Conservation (phyloP, 2,888 invertebrate species). For the Arctia plantaginis region DNA sequence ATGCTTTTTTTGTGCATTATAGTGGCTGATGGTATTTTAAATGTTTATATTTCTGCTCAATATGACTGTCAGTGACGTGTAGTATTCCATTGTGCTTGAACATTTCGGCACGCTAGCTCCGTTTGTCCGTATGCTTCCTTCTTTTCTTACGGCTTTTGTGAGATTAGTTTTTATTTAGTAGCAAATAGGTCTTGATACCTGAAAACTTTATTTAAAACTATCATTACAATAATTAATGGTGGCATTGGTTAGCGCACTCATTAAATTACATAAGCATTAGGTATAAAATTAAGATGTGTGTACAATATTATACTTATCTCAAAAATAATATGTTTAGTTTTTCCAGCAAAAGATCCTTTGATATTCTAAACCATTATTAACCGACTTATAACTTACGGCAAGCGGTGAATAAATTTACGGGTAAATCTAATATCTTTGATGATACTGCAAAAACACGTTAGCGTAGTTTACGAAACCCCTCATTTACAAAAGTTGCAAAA, state of each 20-base stretch:
- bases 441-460: too few relatives aligned
- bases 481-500: too few relatives aligned
- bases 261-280: not conserved
- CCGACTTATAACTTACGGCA: too few relatives aligned
- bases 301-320: too few relatives aligned
- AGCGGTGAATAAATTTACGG: too few relatives aligned
- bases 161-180: slow-evolving; percentile 36
- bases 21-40: slow-evolving; percentile 80
- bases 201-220: not conserved
- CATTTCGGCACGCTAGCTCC: slow-evolving; percentile 67
- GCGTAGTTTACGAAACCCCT: too few relatives aligned
- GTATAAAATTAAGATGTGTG: too few relatives aligned
- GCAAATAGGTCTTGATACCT: slow-evolving; percentile 62
- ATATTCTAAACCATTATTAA: too few relatives aligned
- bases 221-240: not conserved
- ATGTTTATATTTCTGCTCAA: slow-evolving; percentile 85
- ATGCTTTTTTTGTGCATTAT: slow-evolving; percentile 60
- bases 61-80: slow-evolving; percentile 79
- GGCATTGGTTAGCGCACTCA: not conserved
- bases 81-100: slow-evolving; percentile 73
- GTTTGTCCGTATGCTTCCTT: slow-evolving; percentile 72
- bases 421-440: too few relatives aligned
- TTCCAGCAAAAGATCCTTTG: too few relatives aligned
- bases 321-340: too few relatives aligned
- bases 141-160: slow-evolving; percentile 59